Evolutionary conservation across 2,888 invertebrate genomes (phyloP).

Genomic region (Acleris holmiana): DNA sequence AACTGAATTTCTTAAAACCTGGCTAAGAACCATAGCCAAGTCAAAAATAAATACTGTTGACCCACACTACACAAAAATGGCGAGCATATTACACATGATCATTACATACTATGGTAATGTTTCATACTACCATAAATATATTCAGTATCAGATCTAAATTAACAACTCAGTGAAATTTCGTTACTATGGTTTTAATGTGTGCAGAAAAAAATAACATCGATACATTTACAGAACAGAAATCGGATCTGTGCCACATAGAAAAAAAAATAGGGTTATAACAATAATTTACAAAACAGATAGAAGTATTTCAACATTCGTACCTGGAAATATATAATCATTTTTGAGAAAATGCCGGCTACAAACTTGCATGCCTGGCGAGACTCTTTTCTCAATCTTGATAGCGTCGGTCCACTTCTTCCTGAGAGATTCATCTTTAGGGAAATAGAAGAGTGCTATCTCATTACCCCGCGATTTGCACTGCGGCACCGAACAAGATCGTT

Average conservation of each 20-base stretch:
- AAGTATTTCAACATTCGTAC: background rate
- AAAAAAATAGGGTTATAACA: constrained; percentile 10
- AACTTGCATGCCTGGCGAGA: constrained; percentile 26
- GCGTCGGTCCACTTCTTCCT: constrained; percentile 32
- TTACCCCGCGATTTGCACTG: constrained; percentile 27
- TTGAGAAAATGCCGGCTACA: constrained; percentile 34
- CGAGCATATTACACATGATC: no score
- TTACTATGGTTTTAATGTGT: background rate
- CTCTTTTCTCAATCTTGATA: constrained; percentile 24
- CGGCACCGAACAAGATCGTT: constrained; percentile 28
- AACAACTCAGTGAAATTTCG: background rate
- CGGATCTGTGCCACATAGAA: constrained; percentile 5
- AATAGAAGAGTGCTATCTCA: constrained; percentile 21
- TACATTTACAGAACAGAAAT: background rate
- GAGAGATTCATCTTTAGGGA: constrained; percentile 26
- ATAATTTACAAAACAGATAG: background rate
- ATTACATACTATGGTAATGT: no score
- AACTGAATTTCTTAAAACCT: no score
- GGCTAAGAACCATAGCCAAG: no score
- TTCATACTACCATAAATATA: no score
- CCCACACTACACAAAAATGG: no score
- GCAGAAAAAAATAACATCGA: background rate
- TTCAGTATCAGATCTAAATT: background rate
- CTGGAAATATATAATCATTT: constrained; percentile 25
- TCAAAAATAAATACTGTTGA: no score